These are phyloP conservation scores for Drosophila pachea DNA, from an alignment of 1,140 invertebrate species.

Conservation along the genomic window DNA sequence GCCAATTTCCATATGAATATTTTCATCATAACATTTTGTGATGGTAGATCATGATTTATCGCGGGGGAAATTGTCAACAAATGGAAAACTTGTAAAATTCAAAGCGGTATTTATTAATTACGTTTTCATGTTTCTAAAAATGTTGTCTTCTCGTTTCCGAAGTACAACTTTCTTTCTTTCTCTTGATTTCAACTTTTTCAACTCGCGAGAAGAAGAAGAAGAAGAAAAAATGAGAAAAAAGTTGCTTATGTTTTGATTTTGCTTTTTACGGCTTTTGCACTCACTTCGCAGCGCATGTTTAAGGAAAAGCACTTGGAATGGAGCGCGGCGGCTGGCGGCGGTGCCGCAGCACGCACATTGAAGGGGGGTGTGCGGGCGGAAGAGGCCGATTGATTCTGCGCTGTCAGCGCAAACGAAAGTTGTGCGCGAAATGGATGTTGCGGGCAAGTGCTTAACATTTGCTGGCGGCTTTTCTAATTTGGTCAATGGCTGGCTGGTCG, in stretches of 20 bases:
- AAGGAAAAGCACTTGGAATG: conserved; percentile 45
- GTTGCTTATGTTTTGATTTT: conserved; percentile 33
- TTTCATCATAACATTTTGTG: no score
- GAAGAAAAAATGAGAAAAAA: conserved; percentile 20
- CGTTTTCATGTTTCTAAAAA: conserved; percentile 20
- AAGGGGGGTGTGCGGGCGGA: not conserved
- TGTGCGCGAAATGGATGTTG: conserved; percentile 35
- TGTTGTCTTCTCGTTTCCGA: conserved; percentile 29
- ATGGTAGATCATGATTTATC: no score
- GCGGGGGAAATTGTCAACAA: no score
- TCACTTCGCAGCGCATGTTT: conserved; percentile 17
- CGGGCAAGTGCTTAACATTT: conserved; percentile 59
- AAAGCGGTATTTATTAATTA: conserved; percentile 9
- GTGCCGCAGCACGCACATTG: conserved; percentile 22
- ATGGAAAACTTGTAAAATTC: not conserved
- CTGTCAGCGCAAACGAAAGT: conserved; percentile 69
- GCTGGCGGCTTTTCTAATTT: conserved; percentile 60
- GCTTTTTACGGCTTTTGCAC: conserved; percentile 46
- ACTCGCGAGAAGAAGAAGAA: no score
- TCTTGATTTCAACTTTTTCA: conserved; percentile 32
- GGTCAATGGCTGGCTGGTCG: conserved; percentile 61
- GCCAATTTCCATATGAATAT: no score
- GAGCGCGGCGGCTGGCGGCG: conserved; percentile 12
- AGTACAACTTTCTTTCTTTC: conserved; percentile 41
- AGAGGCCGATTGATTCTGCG: conserved; percentile 53